Conservation (phyloP, 2,888 invertebrate genomes). For the Drosophila suboccidentalis region DNA sequence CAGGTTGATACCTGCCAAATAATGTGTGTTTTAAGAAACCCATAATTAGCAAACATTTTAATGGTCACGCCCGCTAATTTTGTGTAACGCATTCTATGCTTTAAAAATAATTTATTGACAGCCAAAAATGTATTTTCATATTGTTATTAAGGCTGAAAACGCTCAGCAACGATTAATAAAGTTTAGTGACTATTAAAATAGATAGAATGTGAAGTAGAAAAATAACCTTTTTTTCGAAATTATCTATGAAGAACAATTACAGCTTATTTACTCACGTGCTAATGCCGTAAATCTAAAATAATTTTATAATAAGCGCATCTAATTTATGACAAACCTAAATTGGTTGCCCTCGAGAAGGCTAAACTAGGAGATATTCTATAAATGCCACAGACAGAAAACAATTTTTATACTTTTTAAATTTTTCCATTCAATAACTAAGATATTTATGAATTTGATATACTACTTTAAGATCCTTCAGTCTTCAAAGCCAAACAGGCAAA, state of each 20-base stretch:
- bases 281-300: slow-evolving; percentile 16
- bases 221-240: neutral
- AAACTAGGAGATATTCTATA: neutral
- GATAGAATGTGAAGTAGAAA: neutral
- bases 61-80: neutral
- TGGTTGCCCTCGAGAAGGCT: neutral
- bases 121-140: neutral
- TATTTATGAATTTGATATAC: neutral
- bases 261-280: slow-evolving; percentile 12
- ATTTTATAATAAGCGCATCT: slow-evolving; percentile 3
- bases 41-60: neutral
- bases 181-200: neutral
- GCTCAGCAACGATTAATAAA: neutral
- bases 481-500: neutral
- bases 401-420: neutral
- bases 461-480: neutral
- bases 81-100: neutral
- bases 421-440: too few species aligned
- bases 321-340: neutral
- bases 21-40: neutral
- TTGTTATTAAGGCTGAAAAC: neutral
- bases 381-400: neutral
- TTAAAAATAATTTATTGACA: slow-evolving; percentile 7
- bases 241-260: slow-evolving; percentile 1
- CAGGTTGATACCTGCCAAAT: slow-evolving; percentile 8